phyloP scores from a whole-genome alignment of 2,113 vertebrate genomes.

The Nanorana parkeri region DNA sequence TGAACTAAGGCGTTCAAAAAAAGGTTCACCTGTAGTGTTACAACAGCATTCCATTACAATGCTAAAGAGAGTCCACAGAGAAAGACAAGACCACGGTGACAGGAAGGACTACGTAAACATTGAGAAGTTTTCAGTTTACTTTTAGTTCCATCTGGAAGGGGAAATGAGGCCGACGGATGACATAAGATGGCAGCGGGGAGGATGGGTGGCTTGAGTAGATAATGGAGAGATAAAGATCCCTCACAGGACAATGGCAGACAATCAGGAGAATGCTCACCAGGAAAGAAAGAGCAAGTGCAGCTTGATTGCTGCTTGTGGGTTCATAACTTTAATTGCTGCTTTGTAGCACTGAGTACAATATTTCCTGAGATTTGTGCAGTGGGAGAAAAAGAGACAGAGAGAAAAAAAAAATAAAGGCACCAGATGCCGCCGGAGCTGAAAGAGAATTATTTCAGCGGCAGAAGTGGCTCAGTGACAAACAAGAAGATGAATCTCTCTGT shows the following conservation, averaged over 20 bases:
- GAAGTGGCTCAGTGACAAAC: slow-evolving; percentile 25
- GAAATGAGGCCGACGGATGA: background rate
- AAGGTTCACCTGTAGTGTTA: no score
- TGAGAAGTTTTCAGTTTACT: no score
- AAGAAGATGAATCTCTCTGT: background rate
- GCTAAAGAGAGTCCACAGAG: no score
- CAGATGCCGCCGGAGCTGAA: slow-evolving; percentile 4
- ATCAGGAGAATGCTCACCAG: background rate
- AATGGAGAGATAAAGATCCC: background rate
- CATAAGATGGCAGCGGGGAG: background rate
- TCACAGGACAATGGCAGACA: slow-evolving; percentile 6
- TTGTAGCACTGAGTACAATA: background rate
- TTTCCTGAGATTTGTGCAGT: slow-evolving; percentile 11
- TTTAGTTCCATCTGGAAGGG: background rate
- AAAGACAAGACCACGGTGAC: no score
- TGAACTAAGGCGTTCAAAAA: no score
- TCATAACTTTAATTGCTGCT: slow-evolving; percentile 34
- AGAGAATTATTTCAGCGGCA: background rate
- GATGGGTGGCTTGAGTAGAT: slow-evolving; percentile 3
- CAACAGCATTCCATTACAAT: no score
- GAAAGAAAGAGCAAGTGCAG: background rate
- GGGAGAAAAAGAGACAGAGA: background rate
- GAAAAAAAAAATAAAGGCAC: no score
- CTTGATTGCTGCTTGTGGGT: slow-evolving; percentile 36
- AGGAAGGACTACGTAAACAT: no score